phyloP scores from a whole-genome alignment of 2,888 invertebrate species.

The Ariolimax columbianus region DNA sequence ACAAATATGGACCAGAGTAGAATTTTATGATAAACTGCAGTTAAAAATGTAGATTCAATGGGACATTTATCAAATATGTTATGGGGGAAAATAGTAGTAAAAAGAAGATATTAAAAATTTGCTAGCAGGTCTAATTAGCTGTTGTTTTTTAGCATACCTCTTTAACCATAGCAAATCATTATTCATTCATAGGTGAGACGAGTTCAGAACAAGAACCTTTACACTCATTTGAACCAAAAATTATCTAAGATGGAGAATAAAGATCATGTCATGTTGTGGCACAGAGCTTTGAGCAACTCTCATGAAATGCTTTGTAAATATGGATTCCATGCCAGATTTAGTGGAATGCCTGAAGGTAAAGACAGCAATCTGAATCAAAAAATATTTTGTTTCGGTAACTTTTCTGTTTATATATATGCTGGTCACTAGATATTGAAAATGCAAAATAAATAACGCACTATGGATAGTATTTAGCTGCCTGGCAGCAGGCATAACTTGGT shows the following conservation, averaged over 20 bases:
- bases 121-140: background rate
- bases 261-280: background rate
- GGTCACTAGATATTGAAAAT: too few relatives aligned
- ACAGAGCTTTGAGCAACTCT: conserved; percentile 1
- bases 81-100: background rate
- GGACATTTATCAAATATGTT: background rate
- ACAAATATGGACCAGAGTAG: too few relatives aligned
- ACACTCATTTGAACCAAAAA: background rate
- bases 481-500: too few relatives aligned
- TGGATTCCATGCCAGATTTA: conserved; percentile 35
- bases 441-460: too few relatives aligned
- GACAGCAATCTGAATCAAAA: background rate
- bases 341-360: conserved; percentile 31
- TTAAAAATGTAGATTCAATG: too few relatives aligned
- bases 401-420: background rate
- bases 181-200: background rate
- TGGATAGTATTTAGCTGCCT: too few relatives aligned
- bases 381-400: background rate
- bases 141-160: background rate
- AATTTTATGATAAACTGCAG: too few relatives aligned
- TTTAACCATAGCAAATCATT: background rate
- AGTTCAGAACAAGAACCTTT: conserved; percentile 6
- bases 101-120: background rate
- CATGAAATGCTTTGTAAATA: background rate
- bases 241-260: background rate